Evolutionary conservation across 2,888 invertebrate species (phyloP), one percentile per base, ranked within the genome.

Genomic region (Torymus tubicola): DNA sequence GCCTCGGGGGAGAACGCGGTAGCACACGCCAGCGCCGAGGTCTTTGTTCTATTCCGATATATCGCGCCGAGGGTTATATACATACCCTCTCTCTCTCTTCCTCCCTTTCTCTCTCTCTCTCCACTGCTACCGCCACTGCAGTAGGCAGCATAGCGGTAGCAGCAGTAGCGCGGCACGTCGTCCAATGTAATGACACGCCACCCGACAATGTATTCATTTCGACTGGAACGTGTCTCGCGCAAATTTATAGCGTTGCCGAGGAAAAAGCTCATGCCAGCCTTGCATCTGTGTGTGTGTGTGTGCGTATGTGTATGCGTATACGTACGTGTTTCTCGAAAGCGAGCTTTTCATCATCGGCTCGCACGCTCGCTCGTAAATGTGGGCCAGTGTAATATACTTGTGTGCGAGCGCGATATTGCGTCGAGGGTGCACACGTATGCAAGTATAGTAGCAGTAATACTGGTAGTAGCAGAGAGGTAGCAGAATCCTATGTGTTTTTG

Each of bases 1-100:
- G 77, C 73, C 82, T 77, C 70, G 70, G 77, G 74, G 78, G 78
- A 76, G 65, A 61, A 42, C 55, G 24, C 14, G 42, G 42, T 42
- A 42, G 42, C 0, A n/a, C 11, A 24, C 64, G 52, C 3, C n/a
- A 14, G 78, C 57, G 58, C 24, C 31, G 70, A 42, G 42, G 69
- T 77, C 80, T 82, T 79, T 82, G 80, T 80, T 82, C 80, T 67
- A 67, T 70, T 82, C 82, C 74, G 70, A 77, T 81, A 78, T 83
- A 80, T 84, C 81, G 73, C 70, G 24, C 65, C 74, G 60, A 31
- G 60, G 61, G 58, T 64, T 75, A 42, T 71, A 58, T 80, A 65
- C 18, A 58, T 31, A 74, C 68, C 16, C 65, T 18, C 11, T 24
- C 13, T 14, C 60, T 11, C 50, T 8, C 18, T 8, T 65, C 13